phyloP scores from a whole-genome alignment of 1,140 invertebrate genomes.

The Drosophila funebris region DNA sequence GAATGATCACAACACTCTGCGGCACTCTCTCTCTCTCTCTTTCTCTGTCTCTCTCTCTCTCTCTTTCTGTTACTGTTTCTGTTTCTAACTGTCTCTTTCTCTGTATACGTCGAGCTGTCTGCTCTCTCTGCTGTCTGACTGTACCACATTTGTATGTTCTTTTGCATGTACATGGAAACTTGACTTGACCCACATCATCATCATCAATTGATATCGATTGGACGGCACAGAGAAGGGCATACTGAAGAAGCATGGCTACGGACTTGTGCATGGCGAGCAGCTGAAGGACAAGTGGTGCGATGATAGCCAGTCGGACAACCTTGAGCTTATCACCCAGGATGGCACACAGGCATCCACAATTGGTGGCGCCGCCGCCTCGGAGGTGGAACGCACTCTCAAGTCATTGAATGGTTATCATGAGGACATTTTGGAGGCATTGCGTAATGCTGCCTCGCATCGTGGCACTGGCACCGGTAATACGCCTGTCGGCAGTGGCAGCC shows the following conservation, averaged over 20 bases:
- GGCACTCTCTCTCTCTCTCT: constrained; percentile 3
- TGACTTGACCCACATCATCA: constrained; percentile 15
- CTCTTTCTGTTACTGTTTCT: not conserved
- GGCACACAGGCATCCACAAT: constrained; percentile 86
- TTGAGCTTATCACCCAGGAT: constrained; percentile 89
- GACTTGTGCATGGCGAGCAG: constrained; percentile 87
- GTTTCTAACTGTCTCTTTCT: not conserved
- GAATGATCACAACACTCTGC: constrained; percentile 1
- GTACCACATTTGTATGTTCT: constrained; percentile 75
- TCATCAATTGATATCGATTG: constrained; percentile 17
- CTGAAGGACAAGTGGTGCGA: constrained; percentile 89
- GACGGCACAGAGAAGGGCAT: constrained; percentile 92
- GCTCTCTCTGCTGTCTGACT: constrained; percentile 57
- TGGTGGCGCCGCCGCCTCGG: constrained; percentile 86
- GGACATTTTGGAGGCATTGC: constrained; percentile 93
- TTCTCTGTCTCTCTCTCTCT: not conserved
- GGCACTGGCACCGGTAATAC: constrained; percentile 85
- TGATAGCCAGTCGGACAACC: constrained; percentile 89
- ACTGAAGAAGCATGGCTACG: constrained; percentile 93
- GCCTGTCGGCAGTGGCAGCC: constrained; percentile 86
- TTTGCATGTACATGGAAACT: constrained; percentile 65
- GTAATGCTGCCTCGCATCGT: constrained; percentile 90
- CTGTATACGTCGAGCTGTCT: constrained; percentile 7
- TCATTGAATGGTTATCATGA: constrained; percentile 96
- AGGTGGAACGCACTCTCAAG: constrained; percentile 93